Evolutionary conservation across 2,888 invertebrate species (phyloP), one percentile per base, ranked within the genome.

Genomic region (Pandemis corylana): DNA sequence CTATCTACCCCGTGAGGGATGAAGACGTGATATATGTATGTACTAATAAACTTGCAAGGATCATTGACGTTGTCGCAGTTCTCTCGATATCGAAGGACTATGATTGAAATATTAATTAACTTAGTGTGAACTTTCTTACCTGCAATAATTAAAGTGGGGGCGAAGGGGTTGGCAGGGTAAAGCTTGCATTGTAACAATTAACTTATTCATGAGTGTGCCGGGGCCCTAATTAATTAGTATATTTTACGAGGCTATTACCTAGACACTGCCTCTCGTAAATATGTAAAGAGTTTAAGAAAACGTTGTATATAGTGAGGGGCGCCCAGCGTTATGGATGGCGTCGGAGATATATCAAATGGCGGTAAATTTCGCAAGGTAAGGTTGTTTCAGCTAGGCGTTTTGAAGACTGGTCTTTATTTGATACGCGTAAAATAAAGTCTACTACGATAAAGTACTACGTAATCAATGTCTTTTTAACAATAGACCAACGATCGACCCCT

Each of bases 191-290:
- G 86, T 84, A 80, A 88, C 88, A 89, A 89, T 92, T 91, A 90
- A 90, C 87, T 93, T 90, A 93, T 93, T 93, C 92, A 93, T 92
- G 92, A 92, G 88, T 88, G 86, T 86, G 84, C 89, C 82, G 81
- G 84, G 85, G 84, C 79, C 87, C 87, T 91, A 92, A 93, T 93
- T 93, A 93, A 93, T 93, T 92, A 93, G 91, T 92, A 92, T 92
- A 93, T 91, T 93, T 93, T 93, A 93, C 88, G 92, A 89, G 82
- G 84, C 92, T 89, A 90, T 93, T 92, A 92, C 90, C 89, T 88
- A 84, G 88, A 88, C 85, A 88, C 87, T 84, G 85, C 86, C 81
- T 80, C 86, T 89, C 91, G 89, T 92, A 91, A 92, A 93, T 91
- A 90, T 87, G 89, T 86, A 84, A 88, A 87, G 83, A 84, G 86